Conservation (phyloP, 2,888 invertebrate genomes). For the Rhogogaster chlorosoma region DNA sequence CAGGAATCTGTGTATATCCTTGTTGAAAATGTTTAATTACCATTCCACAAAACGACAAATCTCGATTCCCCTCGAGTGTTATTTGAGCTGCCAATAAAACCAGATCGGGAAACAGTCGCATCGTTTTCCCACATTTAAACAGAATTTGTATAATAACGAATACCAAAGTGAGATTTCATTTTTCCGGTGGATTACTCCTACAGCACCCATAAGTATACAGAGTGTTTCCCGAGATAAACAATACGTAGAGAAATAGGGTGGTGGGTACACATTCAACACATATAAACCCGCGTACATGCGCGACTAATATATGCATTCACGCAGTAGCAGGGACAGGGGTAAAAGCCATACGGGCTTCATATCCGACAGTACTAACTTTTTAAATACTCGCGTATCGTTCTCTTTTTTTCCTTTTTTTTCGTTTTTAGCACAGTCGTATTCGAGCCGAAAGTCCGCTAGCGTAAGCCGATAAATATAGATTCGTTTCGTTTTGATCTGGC, state of each 20-base stretch:
- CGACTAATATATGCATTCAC: conserved; percentile 8
- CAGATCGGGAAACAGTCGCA: not conserved
- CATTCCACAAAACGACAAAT: not conserved
- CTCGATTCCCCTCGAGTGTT: not conserved
- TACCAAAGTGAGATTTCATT: conserved; percentile 5
- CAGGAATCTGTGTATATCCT: not conserved
- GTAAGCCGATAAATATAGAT: conserved; percentile 42
- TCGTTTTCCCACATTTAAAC: not conserved
- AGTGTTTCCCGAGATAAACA: conserved; percentile 47
- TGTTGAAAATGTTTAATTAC: not conserved
- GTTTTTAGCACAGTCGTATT: conserved; percentile 21
- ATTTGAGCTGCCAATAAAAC: conserved; percentile 20
- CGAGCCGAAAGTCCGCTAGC: not conserved
- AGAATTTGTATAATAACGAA: conserved; percentile 9
- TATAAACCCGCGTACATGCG: not conserved
- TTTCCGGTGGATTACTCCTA: conserved; percentile 2
- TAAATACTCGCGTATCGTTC: conserved; percentile 33
- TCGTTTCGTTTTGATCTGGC: conserved; percentile 35
- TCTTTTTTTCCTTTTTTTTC: not conserved
- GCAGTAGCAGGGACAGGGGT: not conserved
- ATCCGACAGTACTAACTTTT: conserved; percentile 37
- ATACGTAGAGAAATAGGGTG: conserved; percentile 13
- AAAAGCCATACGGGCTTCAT: conserved; percentile 41
- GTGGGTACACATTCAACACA: not conserved
- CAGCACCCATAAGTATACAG: conserved; percentile 12